phyloP scores from a whole-genome alignment of 2,113 vertebrate genomes.

The Bagarius yarrelli region DNA sequence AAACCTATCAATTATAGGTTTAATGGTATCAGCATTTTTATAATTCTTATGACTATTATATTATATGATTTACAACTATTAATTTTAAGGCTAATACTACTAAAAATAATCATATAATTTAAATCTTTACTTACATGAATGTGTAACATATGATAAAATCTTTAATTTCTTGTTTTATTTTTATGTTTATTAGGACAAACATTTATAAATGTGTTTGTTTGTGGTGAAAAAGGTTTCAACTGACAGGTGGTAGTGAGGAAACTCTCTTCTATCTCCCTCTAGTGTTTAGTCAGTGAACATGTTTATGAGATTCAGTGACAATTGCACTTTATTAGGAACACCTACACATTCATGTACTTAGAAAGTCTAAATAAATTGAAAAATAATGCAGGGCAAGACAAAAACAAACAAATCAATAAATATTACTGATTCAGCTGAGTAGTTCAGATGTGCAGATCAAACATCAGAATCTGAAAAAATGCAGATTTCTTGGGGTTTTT shows the following conservation, averaged over 20 bases:
- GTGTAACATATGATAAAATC: no score
- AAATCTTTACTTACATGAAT: no score
- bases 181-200: neutral
- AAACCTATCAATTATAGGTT: no score
- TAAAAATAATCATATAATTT: no score
- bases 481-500: no score
- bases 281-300: slow-evolving; percentile 7
- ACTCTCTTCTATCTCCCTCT: slow-evolving; percentile 9
- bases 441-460: neutral
- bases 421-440: neutral
- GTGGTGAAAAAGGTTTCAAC: neutral
- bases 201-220: neutral
- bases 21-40: no score
- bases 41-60: no score
- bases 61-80: no score
- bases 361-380: no score
- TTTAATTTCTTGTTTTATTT: neutral
- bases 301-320: neutral
- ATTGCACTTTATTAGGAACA: neutral
- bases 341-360: neutral
- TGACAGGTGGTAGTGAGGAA: neutral
- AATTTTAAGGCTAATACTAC: no score
- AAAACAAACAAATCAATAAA: neutral
- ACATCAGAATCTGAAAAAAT: neutral
- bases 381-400: no score